These are phyloP conservation scores for Sebastes alutus DNA, from an alignment of 2,797 vertebrate species.

Conservation along the genomic window DNA sequence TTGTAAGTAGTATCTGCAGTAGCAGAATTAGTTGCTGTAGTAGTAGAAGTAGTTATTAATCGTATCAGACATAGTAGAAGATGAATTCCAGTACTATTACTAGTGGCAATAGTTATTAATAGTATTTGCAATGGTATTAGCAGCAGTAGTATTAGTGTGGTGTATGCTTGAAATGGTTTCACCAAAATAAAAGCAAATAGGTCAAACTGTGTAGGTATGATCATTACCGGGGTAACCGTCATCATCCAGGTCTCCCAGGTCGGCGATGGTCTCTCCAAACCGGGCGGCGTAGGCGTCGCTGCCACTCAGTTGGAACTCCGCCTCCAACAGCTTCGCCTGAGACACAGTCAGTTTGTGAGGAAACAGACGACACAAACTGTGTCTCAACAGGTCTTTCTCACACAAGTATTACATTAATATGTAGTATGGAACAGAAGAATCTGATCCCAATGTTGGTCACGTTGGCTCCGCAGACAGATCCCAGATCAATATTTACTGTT, in stretches of 20 bases:
- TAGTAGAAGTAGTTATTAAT: not conserved
- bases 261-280: constrained; percentile 92
- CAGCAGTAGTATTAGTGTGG: not conserved
- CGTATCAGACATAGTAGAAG: not conserved
- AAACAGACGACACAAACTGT: not conserved
- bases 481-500: not conserved
- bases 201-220: not conserved
- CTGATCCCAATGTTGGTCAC: not conserved
- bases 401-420: not conserved
- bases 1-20: not conserved
- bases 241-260: constrained; percentile 94
- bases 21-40: not conserved
- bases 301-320: constrained; percentile 84
- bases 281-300: constrained; percentile 89
- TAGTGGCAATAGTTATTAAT: not conserved
- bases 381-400: not conserved
- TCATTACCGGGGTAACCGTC: constrained; percentile 92
- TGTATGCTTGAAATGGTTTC: not conserved
- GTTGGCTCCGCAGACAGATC: not conserved
- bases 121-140: not conserved
- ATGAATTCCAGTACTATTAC: not conserved
- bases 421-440: not conserved
- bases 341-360: not conserved
- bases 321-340: constrained; percentile 86
- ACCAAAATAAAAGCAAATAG: not conserved